Evolutionary conservation across 2,113 vertebrate genomes (phyloP).

Genomic region (Callionymus lyra): DNA sequence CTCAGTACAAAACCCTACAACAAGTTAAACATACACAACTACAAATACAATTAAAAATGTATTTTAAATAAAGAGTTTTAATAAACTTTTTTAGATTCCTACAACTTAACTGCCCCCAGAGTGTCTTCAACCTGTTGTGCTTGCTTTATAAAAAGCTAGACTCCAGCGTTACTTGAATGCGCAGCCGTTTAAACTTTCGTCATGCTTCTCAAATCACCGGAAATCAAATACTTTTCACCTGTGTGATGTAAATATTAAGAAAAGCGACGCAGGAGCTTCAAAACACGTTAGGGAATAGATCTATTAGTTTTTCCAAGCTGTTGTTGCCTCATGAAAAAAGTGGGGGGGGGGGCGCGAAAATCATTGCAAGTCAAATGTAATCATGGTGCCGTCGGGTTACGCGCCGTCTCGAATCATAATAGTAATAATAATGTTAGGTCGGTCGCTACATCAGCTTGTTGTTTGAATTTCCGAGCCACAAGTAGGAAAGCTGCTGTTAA

Average conservation of each 20-base stretch:
- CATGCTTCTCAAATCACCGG: constrained; percentile 19
- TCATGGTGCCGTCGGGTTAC: constrained; percentile 57
- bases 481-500: constrained; percentile 51
- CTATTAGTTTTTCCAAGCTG: constrained; percentile 58
- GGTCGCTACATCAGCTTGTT: constrained; percentile 40
- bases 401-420: constrained; percentile 43
- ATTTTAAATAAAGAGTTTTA: too few species aligned
- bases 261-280: constrained; percentile 40
- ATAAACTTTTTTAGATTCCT: too few species aligned
- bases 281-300: constrained; percentile 50
- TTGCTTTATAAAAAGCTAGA: too few species aligned
- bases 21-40: too few species aligned
- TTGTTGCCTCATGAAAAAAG: constrained; percentile 53
- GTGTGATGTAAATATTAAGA: constrained; percentile 50
- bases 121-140: too few species aligned
- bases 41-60: too few species aligned
- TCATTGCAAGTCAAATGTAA: constrained; percentile 71
- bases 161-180: too few species aligned
- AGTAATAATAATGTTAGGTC: constrained; percentile 57
- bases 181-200: too few species aligned
- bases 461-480: constrained; percentile 49
- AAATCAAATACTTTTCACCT: constrained; percentile 55
- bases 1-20: too few species aligned
- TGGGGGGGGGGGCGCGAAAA: constrained; percentile 18
- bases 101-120: too few species aligned